Evolutionary conservation across 2,113 vertebrate genomes (phyloP).

Genomic region (Zosterops hypoxanthus): DNA sequence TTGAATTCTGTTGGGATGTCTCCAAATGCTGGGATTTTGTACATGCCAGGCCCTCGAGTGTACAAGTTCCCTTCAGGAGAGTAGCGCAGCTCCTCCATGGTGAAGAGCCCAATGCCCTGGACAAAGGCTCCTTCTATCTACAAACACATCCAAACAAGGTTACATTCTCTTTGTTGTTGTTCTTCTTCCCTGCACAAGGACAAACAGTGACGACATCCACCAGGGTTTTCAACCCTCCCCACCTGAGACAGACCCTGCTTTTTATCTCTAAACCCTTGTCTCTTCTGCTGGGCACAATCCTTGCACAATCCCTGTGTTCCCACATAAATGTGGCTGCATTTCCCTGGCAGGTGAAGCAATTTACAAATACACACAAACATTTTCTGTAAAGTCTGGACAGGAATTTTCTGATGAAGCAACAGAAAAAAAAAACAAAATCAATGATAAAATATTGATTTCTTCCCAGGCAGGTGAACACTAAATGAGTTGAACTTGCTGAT

Average conservation of each 20-base stretch:
- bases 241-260: not conserved
- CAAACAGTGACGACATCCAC: not conserved
- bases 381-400: not conserved
- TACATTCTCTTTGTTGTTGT: not conserved
- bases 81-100: constrained; percentile 92
- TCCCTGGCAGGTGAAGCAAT: not conserved
- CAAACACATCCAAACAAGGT: constrained; percentile 6
- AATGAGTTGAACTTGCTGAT: not conserved
- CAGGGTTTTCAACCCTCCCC: not conserved
- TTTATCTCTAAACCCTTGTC: not conserved
- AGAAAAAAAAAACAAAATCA: not conserved
- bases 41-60: constrained; percentile 91
- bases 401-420: constrained; percentile 1
- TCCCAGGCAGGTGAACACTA: not conserved
- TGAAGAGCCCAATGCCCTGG: constrained; percentile 94
- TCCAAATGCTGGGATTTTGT: constrained; percentile 93
- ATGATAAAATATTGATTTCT: not conserved
- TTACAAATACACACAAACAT: not conserved
- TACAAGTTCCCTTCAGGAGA: constrained; percentile 86
- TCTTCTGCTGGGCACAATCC: not conserved
- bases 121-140: constrained; percentile 94
- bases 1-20: constrained; percentile 88
- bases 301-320: not conserved
- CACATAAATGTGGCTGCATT: not conserved
- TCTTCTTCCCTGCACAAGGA: not conserved